Evolutionary conservation across 2,797 vertebrate genomes (phyloP).

Genomic region (Poeciliopsis paucimaculata): DNA sequence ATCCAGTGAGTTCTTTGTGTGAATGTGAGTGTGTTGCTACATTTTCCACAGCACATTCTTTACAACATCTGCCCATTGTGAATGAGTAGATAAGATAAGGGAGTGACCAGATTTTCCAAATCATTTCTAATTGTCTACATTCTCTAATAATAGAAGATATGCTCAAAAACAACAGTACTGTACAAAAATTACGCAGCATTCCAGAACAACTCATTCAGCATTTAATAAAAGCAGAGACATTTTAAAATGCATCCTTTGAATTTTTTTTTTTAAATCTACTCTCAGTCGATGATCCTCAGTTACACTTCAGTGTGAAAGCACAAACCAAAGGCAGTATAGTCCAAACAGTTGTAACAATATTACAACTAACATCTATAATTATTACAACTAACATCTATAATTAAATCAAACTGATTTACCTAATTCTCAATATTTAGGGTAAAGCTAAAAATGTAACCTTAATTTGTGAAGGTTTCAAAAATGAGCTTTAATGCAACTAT

Average conservation of each 20-base stretch:
- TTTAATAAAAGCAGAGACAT: slow-evolving; percentile 18
- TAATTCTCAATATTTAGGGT: neutral
- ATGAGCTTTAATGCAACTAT: neutral
- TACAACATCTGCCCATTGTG: slow-evolving; percentile 16
- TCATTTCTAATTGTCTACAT: slow-evolving; percentile 18
- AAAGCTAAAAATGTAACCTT: neutral
- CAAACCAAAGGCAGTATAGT: neutral
- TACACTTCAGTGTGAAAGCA: slow-evolving; percentile 1
- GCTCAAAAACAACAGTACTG: slow-evolving; percentile 9
- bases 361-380: neutral
- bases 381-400: neutral
- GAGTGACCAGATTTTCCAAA: slow-evolving; percentile 10
- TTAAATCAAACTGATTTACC: neutral
- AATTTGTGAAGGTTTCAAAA: neutral
- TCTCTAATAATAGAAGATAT: slow-evolving; percentile 16
- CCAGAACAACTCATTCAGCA: slow-evolving; percentile 9
- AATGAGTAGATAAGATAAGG: slow-evolving; percentile 27
- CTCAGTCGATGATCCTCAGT: neutral
- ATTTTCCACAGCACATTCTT: slow-evolving; percentile 23
- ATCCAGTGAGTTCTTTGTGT: slow-evolving; percentile 9
- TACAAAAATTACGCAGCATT: slow-evolving; percentile 9
- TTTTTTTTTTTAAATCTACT: slow-evolving; percentile 5
- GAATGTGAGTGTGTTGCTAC: neutral
- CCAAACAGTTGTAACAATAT: neutral
- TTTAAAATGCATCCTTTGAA: slow-evolving; percentile 11